Base-by-base conservation (phyloP, 2,888 invertebrate species). In the Mamestra brassicae region DNA sequence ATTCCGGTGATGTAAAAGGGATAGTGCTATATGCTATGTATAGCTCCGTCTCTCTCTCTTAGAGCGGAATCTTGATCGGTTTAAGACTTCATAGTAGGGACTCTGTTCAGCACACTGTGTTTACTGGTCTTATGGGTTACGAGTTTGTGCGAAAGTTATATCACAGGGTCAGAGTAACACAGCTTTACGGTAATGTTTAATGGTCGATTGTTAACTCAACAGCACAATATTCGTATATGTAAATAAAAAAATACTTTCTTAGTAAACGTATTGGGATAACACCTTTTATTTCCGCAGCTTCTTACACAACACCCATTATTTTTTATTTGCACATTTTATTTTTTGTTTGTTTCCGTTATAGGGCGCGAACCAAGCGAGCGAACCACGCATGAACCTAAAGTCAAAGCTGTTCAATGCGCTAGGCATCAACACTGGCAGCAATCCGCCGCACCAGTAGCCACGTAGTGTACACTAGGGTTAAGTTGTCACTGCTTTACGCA, bases 391-490 rank as follows among this genome's bases (percentile, higher is more conserved):
- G 97, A 98, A 98, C 97, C 97, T 98, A 94, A 98, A 98, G 97
- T 98, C 97, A 96, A 98, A 98, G 97, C 97, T 98, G 94, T 98
- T 98, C 97, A 98, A 98, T 97, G 98, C 97, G 93, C 97, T 98
- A 96, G 98, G 98, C 92, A 97, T 98, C 96, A 97, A 98, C 97
- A 97, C 98, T 89, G 97, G 95, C 91, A 97, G 91, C 91, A 92
- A 87, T 89, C 85, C 94, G 92, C 93, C 95, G 89, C 96, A 95
- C 93, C 95, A 96, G 94, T 96, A 96, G 95, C 87, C 90, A 90
- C 88, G 69, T 87, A 87, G 86, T 79, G 66, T 83, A 84, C 87
- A 84, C 83, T 78, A 87, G 86, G 85, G 76, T 80, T 84, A 85
- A 85, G 81, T 82, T 85, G 69, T 84, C 86, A 88, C 88, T 85